Percentiles rank a stretch among this genome's conserved stretches.
These are phyloP conservation scores for Troides oblongomaculatus DNA, from an alignment of 2,888 invertebrate genomes.

Conservation along the genomic window DNA sequence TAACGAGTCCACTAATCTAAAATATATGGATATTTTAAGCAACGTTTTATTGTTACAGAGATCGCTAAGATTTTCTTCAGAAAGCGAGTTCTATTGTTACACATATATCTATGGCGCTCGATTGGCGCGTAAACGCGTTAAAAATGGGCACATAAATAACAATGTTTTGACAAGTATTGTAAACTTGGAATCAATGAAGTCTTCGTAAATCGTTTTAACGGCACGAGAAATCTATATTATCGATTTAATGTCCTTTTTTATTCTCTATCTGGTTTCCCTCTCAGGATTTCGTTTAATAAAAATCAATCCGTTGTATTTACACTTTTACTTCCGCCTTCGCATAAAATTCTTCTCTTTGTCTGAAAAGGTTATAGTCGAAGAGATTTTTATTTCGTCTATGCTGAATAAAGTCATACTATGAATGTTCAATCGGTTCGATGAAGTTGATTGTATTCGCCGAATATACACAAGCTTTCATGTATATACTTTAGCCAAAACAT, in stretches of 20 bases:
- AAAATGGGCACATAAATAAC: conserved; percentile 40
- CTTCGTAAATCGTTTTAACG: conserved; percentile 34
- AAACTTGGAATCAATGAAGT: conserved; percentile 39
- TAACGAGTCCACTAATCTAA: background rate
- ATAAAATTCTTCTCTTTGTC: background rate
- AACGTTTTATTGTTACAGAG: background rate
- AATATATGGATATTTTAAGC: background rate
- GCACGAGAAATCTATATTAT: conserved; percentile 28
- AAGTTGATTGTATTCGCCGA: no score
- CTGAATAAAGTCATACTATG: no score
- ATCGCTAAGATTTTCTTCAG: background rate
- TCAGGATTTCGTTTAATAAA: background rate
- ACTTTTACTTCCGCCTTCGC: background rate
- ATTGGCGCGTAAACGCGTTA: conserved; percentile 37
- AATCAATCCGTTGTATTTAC: background rate
- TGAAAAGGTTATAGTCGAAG: background rate
- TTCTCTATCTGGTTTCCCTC: conserved; percentile 19
- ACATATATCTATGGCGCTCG: conserved; percentile 31
- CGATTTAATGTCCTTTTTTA: conserved; percentile 24
- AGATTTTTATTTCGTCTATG: no score
- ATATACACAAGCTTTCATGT: no score
- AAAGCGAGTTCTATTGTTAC: conserved; percentile 19
- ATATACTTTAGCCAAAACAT: no score
- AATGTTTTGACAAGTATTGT: conserved; percentile 45
- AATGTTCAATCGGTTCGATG: no score